phyloP scores from a whole-genome alignment of 2,888 invertebrate species.

The Spodoptera exigua region DNA sequence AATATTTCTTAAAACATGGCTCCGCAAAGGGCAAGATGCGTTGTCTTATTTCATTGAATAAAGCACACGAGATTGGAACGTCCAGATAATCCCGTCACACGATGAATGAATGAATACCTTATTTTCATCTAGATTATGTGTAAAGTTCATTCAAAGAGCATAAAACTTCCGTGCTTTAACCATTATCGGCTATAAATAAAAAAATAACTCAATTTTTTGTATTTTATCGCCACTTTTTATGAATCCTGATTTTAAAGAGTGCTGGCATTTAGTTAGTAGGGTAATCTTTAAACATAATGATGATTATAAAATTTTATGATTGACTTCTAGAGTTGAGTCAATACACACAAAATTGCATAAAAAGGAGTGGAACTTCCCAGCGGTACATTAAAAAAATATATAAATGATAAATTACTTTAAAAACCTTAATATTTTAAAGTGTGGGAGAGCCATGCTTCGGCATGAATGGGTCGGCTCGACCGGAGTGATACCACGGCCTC shows the following conservation, averaged over 20 bases:
- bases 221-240: slow-evolving; percentile 37
- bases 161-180: slow-evolving; percentile 49
- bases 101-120: slow-evolving; percentile 54
- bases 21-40: slow-evolving; percentile 39
- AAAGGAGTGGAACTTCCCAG: no score
- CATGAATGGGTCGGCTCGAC: no score
- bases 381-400: no score
- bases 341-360: no score
- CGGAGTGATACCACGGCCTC: no score
- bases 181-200: slow-evolving; percentile 51
- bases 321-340: slow-evolving; percentile 1
- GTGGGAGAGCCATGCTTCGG: no score
- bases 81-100: slow-evolving; percentile 37
- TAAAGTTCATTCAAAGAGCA: slow-evolving; percentile 55
- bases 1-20: slow-evolving; percentile 42
- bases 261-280: slow-evolving; percentile 22
- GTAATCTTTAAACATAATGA: slow-evolving; percentile 23
- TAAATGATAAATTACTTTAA: no score
- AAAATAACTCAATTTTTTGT: slow-evolving; percentile 55
- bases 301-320: slow-evolving; percentile 18
- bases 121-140: slow-evolving; percentile 55
- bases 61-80: slow-evolving; percentile 58
- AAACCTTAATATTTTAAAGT: no score
- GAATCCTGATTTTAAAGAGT: slow-evolving; percentile 18
- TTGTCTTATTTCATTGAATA: slow-evolving; percentile 62